Conservation (phyloP, 2,113 vertebrate genomes). For the Nothobranchius kuhntae region DNA sequence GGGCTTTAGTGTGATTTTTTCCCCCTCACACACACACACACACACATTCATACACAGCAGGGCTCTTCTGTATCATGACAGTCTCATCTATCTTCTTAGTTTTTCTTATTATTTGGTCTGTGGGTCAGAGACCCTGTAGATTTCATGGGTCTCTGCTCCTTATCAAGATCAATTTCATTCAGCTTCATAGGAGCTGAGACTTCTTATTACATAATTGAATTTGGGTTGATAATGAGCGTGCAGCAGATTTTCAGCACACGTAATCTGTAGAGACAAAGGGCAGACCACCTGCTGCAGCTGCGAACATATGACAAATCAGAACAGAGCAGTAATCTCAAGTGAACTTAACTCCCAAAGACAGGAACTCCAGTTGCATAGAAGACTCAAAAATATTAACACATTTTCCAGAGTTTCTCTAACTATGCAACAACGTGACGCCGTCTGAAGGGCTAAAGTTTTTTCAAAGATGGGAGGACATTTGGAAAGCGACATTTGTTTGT, state of each 20-base stretch:
- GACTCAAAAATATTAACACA: background rate
- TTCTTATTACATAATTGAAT: conserved; percentile 72
- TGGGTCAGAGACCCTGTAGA: conserved; percentile 65
- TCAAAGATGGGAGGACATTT: too few species aligned
- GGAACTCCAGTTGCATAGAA: background rate
- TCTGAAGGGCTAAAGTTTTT: too few species aligned
- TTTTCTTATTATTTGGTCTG: conserved; percentile 72
- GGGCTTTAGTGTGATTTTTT: background rate
- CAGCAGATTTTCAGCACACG: conserved; percentile 56
- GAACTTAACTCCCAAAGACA: conserved; percentile 1
- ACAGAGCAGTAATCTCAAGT: conserved; percentile 16
- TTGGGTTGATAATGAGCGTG: conserved; percentile 66
- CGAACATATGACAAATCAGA: conserved; percentile 44
- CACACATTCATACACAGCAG: conserved; percentile 18
- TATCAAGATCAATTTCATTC: conserved; percentile 73
- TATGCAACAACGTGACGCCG: background rate
- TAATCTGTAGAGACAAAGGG: conserved; percentile 43
- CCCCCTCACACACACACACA: conserved; percentile 4
- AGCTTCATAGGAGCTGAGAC: conserved; percentile 57
- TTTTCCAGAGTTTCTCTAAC: background rate
- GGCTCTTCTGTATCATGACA: conserved; percentile 35
- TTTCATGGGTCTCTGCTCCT: conserved; percentile 71
- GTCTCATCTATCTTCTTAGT: conserved; percentile 64
- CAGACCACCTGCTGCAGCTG: conserved; percentile 40
- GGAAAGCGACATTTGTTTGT: too few species aligned